Evolutionary conservation across 2,113 vertebrate genomes (phyloP).

Genomic region (Tachuris rubrigastra): DNA sequence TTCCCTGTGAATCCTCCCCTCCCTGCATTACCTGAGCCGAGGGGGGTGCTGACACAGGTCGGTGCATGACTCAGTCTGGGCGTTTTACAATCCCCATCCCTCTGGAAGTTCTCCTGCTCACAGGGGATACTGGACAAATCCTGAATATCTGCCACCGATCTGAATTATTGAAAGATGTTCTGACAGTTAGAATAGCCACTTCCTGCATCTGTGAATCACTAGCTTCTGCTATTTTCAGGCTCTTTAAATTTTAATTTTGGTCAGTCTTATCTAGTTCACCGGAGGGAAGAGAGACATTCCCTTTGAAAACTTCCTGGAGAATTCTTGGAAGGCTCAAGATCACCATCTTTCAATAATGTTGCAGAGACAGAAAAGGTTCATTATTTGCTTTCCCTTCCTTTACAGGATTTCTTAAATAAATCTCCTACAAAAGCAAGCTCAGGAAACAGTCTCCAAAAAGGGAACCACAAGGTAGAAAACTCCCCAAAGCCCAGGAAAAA

Average conservation of each 20-base stretch:
- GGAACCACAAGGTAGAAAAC: neutral
- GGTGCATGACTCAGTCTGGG: slow-evolving; percentile 49
- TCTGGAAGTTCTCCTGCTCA: slow-evolving; percentile 39
- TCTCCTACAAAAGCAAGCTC: neutral
- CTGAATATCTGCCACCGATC: slow-evolving; percentile 74
- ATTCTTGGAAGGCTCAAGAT: neutral
- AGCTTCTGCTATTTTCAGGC: neutral
- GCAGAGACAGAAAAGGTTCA: neutral
- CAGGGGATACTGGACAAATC: slow-evolving; percentile 75
- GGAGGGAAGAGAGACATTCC: neutral
- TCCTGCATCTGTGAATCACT: neutral
- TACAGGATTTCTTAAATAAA: neutral
- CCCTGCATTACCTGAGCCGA: slow-evolving; percentile 67
- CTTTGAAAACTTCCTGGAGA: neutral
- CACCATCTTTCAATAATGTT: neutral
- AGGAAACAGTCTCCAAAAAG: neutral
- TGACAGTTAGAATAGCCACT: slow-evolving; percentile 1
- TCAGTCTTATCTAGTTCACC: neutral
- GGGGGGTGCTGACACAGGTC: slow-evolving; percentile 69
- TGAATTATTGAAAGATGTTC: slow-evolving; percentile 50
- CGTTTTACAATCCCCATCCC: neutral
- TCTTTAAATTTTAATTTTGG: neutral
- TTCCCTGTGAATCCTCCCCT: neutral
- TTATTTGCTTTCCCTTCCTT: neutral
- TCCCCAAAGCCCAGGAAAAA: neutral